Evolutionary conservation across 2,797 vertebrate genomes (phyloP).

Genomic region (Aselliscus stoliczkanus): DNA sequence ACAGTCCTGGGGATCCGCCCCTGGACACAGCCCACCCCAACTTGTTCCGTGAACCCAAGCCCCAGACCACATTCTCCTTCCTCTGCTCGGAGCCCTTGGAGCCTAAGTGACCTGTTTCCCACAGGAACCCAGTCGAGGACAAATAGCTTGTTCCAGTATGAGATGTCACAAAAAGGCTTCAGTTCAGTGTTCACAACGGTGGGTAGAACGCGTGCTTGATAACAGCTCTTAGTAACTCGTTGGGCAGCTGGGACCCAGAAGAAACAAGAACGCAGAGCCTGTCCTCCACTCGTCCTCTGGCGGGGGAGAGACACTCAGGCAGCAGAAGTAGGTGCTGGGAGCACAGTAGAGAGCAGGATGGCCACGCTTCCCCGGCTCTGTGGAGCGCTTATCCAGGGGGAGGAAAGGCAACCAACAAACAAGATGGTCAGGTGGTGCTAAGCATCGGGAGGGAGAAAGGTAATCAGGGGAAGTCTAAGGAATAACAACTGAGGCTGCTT

Average conservation of each 20-base stretch:
- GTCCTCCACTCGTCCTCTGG: not conserved
- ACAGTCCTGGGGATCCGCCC: not conserved
- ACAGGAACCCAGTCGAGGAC: constrained; percentile 59
- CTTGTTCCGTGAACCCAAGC: not conserved
- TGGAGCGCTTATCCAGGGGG: not conserved
- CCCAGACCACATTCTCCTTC: not conserved
- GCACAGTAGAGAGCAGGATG: not conserved
- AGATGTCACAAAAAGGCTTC: constrained; percentile 80
- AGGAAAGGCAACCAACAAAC: not conserved
- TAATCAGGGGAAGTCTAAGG: not conserved
- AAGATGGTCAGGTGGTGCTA: not conserved
- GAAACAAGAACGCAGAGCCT: not conserved
- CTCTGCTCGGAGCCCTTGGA: not conserved
- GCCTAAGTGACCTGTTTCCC: not conserved
- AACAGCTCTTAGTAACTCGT: not conserved
- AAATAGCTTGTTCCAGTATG: constrained; percentile 73
- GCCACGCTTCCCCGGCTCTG: not conserved
- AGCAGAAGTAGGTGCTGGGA: not conserved
- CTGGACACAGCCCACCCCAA: not conserved
- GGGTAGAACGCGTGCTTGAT: not conserved
- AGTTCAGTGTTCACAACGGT: constrained; percentile 64
- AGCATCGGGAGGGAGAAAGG: not conserved
- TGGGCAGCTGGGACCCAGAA: not conserved
- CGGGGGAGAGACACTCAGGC: not conserved
- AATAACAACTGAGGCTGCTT: not conserved